These are phyloP conservation scores for Drosophila santomea DNA, from an alignment of 1,140 invertebrate genomes.

Conservation along the genomic window DNA sequence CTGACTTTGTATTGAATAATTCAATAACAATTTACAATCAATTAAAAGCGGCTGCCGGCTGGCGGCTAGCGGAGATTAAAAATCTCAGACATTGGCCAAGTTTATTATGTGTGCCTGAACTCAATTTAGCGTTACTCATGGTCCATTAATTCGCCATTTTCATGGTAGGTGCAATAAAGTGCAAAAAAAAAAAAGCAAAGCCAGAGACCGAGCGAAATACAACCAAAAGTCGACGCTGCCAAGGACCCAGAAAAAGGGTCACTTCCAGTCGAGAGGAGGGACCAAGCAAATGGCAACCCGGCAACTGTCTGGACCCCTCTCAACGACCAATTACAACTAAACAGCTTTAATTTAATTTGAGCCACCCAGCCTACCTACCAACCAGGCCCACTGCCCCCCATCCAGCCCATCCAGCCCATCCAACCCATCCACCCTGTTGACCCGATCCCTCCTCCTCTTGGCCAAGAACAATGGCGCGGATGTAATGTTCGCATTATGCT, in stretches of 20 bases:
- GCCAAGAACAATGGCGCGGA: conserved; percentile 78
- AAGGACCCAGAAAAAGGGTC: conserved; percentile 69
- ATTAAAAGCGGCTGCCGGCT: conserved; percentile 30
- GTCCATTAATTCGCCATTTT: conserved; percentile 79
- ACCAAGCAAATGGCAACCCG: conserved; percentile 6
- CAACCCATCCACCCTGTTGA: not conserved
- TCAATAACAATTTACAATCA: conserved; percentile 53
- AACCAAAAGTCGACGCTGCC: conserved; percentile 40
- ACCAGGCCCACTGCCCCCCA: not conserved
- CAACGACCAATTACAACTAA: conserved; percentile 81
- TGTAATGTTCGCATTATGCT: conserved; percentile 83
- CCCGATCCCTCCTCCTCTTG: conserved; percentile 7
- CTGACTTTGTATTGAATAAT: conserved; percentile 36
- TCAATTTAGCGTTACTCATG: conserved; percentile 80
- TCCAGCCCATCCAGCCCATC: not conserved
- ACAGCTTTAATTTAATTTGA: conserved; percentile 83
- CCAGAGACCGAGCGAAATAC: conserved; percentile 1
- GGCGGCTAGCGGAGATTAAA: conserved; percentile 40
- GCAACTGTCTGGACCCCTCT: conserved; percentile 59
- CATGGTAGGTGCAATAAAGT: conserved; percentile 72
- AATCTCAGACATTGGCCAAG: conserved; percentile 61
- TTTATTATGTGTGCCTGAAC: conserved; percentile 67
- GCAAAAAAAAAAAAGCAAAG: conserved; percentile 37
- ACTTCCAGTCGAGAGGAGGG: conserved; percentile 47
- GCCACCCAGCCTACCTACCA: conserved; percentile 46